phyloP scores from a whole-genome alignment of 2,113 vertebrate species.

The Alouatta palliata region DNA sequence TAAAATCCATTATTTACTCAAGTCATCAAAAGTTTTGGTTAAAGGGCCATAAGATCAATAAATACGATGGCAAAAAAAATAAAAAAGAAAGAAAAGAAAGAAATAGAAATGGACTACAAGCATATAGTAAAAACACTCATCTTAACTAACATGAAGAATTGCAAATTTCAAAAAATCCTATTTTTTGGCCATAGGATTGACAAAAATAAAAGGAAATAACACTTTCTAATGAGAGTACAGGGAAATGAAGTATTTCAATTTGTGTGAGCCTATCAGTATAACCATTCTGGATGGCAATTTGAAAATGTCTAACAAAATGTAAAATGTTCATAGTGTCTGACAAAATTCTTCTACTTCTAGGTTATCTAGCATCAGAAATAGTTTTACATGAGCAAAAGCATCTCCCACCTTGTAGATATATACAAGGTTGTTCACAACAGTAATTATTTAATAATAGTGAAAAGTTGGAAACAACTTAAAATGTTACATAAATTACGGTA shows the following conservation, averaged over 20 bases:
- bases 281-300: background rate
- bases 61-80: background rate
- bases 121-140: background rate
- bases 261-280: background rate
- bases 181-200: background rate
- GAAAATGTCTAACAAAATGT: background rate
- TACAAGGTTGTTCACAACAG: background rate
- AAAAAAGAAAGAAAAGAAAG: too few species aligned
- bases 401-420: background rate
- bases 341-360: background rate
- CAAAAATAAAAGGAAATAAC: slow-evolving; percentile 2
- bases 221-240: background rate
- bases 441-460: background rate
- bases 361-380: background rate
- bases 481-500: background rate
- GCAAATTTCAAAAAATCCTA: background rate
- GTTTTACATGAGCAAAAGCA: background rate
- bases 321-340: background rate
- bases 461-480: background rate
- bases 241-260: background rate
- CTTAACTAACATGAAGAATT: background rate
- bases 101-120: background rate
- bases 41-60: background rate
- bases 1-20: background rate
- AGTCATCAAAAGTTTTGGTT: background rate